These are phyloP conservation scores for Porites cylindrica DNA, from an alignment of 92 coral and sea anemone species.

Conservation along the genomic window DNA sequence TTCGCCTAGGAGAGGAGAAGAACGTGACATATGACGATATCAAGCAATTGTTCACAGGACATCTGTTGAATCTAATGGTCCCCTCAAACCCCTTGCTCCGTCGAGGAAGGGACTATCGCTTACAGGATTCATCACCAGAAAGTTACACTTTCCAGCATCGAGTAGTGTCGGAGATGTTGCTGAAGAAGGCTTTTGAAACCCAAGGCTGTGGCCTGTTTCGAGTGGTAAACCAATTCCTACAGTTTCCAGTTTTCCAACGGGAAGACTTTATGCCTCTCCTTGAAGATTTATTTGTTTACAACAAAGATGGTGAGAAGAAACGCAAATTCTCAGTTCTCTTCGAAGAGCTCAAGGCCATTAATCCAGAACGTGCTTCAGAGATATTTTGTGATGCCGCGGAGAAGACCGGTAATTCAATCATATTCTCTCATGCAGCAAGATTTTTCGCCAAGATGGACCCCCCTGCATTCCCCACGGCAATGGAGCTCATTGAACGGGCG, in stretches of 20 bases:
- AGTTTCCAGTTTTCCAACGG: constrained; percentile 60
- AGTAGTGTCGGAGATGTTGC: constrained; percentile 73
- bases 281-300: constrained; percentile 76
- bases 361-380: constrained; percentile 66
- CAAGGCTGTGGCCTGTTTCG: constrained; percentile 53
- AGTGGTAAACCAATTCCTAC: constrained; percentile 68
- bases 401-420: constrained; percentile 71
- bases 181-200: constrained; percentile 35
- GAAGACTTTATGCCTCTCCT: constrained; percentile 60
- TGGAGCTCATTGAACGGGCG: constrained; percentile 68
- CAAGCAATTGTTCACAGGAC: constrained; percentile 74
- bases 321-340: constrained; percentile 77
- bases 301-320: constrained; percentile 56
- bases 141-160: constrained; percentile 83
- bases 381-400: constrained; percentile 71
- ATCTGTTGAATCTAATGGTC: constrained; percentile 81
- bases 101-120: constrained; percentile 1
- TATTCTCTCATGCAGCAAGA: constrained; percentile 83
- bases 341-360: constrained; percentile 59
- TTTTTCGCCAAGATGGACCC: constrained; percentile 79
- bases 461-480: constrained; percentile 69
- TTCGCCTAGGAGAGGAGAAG: constrained; percentile 32
- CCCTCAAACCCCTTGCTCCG: constrained; percentile 52
- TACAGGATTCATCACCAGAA: constrained; percentile 47
- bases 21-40: constrained; percentile 77